Percentiles rank a stretch among this genome's conserved stretches.
These are phyloP conservation scores for Leucophenga maculata DNA, from an alignment of 2,888 invertebrate genomes.

Conservation along the genomic window DNA sequence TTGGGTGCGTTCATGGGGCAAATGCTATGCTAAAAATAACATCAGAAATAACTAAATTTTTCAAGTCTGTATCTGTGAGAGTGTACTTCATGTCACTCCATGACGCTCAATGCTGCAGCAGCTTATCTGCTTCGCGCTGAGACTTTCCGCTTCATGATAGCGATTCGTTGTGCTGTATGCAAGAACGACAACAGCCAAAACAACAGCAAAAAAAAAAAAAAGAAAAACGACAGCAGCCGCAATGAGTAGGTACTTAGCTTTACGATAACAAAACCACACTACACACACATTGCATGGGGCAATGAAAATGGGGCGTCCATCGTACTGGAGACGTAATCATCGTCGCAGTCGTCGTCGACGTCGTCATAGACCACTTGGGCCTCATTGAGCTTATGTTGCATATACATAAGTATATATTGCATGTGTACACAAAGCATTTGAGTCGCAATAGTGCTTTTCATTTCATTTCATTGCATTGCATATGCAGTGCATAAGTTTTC, in stretches of 20 bases:
- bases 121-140: constrained; percentile 30
- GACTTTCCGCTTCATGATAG: constrained; percentile 35
- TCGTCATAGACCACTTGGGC: constrained; percentile 15
- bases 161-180: constrained; percentile 35
- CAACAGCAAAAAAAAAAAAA: constrained; percentile 23
- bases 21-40: constrained; percentile 11
- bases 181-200: constrained; percentile 27
- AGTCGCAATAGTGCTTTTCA: constrained; percentile 20
- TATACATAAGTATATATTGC: neutral
- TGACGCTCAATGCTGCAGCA: constrained; percentile 18
- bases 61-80: neutral
- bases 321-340: constrained; percentile 7
- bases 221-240: neutral
- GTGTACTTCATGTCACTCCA: constrained; percentile 49
- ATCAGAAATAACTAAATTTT: constrained; percentile 1
- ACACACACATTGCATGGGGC: constrained; percentile 36
- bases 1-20: neutral
- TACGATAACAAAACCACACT: constrained; percentile 20
- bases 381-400: constrained; percentile 7
- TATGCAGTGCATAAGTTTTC: neutral
- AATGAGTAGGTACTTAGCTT: constrained; percentile 19
- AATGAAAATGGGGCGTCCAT: neutral
- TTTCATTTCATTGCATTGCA: neutral
- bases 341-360: constrained; percentile 27
- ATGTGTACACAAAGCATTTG: constrained; percentile 3